Conservation (phyloP, 2,797 vertebrate genomes). For the Schizopygopsis pylzovi region DNA sequence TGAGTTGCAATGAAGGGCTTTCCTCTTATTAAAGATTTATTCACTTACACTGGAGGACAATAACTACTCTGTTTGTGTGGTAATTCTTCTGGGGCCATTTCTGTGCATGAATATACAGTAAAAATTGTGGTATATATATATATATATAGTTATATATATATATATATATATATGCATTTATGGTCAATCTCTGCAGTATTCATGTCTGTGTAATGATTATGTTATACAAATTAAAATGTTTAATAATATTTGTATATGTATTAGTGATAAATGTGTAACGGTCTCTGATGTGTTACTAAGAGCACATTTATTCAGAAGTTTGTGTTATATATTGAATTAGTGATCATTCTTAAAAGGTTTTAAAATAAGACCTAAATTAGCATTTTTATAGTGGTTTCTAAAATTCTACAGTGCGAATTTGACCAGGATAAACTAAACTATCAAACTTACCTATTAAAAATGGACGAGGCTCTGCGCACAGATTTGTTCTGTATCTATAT, state of each 20-base stretch:
- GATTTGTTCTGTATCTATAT: constrained; percentile 15
- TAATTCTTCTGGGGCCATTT: constrained; percentile 3
- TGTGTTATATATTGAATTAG: not conserved
- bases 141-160: not conserved
- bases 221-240: not conserved
- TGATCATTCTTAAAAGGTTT: not conserved
- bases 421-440: not conserved
- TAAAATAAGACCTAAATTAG: not conserved
- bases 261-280: not conserved
- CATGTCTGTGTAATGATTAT: not conserved
- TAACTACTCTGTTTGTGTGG: not conserved
- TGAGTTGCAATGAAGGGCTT: constrained; percentile 16
- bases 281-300: not conserved
- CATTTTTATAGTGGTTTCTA: not conserved
- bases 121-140: not conserved
- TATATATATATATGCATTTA: not conserved
- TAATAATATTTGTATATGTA: too few species aligned
- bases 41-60: not conserved
- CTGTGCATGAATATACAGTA: not conserved
- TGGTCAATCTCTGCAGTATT: not conserved
- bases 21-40: constrained; percentile 50
- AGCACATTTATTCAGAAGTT: not conserved
- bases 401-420: not conserved
- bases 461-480: not conserved
- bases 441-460: not conserved